Conservation (phyloP, 2,113 vertebrate species). For the Globicephala melas region DNA sequence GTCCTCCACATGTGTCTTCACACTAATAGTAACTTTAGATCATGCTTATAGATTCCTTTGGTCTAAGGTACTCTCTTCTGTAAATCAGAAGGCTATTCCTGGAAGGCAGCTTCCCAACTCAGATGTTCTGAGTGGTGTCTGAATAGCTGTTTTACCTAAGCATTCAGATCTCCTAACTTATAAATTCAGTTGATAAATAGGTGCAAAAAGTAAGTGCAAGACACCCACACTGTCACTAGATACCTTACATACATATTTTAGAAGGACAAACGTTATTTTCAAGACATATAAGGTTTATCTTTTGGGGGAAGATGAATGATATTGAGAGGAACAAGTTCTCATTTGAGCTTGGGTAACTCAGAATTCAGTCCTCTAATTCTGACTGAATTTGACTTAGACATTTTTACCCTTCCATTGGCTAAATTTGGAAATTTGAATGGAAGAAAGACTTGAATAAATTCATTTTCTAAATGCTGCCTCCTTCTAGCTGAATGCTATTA, state of each 20-base stretch:
- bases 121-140: not conserved
- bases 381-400: not conserved
- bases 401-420: not conserved
- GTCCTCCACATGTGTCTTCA: not conserved
- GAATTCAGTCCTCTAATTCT: not conserved
- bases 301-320: not conserved
- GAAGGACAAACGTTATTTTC: not conserved
- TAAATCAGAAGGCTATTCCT: not conserved
- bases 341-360: not conserved
- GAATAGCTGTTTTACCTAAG: not conserved
- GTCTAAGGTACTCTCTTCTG: not conserved
- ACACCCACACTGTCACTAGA: not conserved
- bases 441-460: not conserved
- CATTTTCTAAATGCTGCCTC: not conserved
- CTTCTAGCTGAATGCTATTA: not conserved
- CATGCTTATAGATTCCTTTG: not conserved
- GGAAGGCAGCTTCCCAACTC: not conserved
- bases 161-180: not conserved
- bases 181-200: not conserved
- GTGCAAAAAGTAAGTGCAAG: not conserved
- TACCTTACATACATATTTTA: not conserved
- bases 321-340: not conserved
- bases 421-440: not conserved
- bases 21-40: not conserved
- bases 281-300: not conserved